Evolutionary conservation across 2,888 invertebrate species (phyloP).

Genomic region (Philopedon plagiatum): DNA sequence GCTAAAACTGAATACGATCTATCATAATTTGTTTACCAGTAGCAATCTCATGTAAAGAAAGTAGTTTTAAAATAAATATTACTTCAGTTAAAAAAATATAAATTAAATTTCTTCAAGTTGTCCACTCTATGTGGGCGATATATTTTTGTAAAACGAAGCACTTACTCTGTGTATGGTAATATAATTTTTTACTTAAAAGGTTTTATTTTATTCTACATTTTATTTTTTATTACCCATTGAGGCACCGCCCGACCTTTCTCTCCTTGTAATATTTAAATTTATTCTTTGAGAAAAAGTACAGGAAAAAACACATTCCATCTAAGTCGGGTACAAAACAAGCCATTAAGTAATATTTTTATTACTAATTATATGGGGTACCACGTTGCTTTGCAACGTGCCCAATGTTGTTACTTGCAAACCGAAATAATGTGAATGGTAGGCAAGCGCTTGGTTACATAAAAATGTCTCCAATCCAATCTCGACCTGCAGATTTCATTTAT

Average conservation of each 20-base stretch:
- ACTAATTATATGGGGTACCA: constrained; percentile 56
- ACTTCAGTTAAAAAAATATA: too few species aligned
- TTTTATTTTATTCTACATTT: too few species aligned
- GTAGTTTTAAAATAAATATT: too few species aligned
- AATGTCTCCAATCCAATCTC: constrained; percentile 19
- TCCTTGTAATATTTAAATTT: not conserved
- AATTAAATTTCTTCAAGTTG: too few species aligned
- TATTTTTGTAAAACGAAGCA: too few species aligned
- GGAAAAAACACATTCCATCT: constrained; percentile 55
- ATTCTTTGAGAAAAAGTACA: constrained; percentile 17
- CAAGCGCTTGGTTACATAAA: constrained; percentile 36
- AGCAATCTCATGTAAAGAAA: too few species aligned
- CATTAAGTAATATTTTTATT: constrained; percentile 47
- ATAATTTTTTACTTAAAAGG: too few species aligned
- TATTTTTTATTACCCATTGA: too few species aligned
- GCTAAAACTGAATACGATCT: too few species aligned
- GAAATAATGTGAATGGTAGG: constrained; percentile 37
- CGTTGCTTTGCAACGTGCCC: constrained; percentile 43
- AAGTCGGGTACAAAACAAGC: constrained; percentile 34
- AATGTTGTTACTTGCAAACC: constrained; percentile 23
- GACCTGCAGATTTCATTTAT: not conserved
- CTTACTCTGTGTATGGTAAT: too few species aligned
- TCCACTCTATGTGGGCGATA: too few species aligned
- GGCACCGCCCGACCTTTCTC: not conserved
- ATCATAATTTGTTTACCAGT: too few species aligned